Evolutionary conservation across 2,888 invertebrate species (phyloP).

Genomic region (Drosophila kuntzei): DNA sequence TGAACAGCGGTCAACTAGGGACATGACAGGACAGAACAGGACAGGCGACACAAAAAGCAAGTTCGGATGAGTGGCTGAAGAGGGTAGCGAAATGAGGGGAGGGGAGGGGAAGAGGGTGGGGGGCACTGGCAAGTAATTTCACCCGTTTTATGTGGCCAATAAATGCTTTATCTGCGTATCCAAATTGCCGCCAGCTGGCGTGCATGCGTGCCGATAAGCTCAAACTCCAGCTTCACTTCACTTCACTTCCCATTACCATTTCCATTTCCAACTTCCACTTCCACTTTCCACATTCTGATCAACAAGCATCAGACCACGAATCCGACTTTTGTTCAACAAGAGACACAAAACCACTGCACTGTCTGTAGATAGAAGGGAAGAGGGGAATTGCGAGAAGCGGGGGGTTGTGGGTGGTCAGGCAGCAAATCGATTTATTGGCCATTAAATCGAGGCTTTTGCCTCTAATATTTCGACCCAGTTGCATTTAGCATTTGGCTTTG

Average conservation of each 20-base stretch:
- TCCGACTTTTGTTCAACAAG: slow-evolving; percentile 14
- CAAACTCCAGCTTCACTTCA: slow-evolving; percentile 18
- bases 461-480: slow-evolving; percentile 69
- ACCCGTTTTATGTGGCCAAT: slow-evolving; percentile 79
- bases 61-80: slow-evolving; percentile 10
- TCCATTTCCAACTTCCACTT: background rate
- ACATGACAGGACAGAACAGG: slow-evolving; percentile 3
- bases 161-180: slow-evolving; percentile 80
- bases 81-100: background rate
- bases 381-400: background rate
- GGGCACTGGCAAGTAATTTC: slow-evolving; percentile 61
- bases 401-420: slow-evolving; percentile 14
- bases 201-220: slow-evolving; percentile 76
- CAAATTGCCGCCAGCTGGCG: slow-evolving; percentile 78
- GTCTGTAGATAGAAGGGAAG: slow-evolving; percentile 25
- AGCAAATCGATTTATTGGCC: slow-evolving; percentile 78
- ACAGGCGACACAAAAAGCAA: slow-evolving; percentile 23
- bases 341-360: slow-evolving; percentile 42
- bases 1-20: slow-evolving; percentile 32
- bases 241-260: slow-evolving; percentile 8
- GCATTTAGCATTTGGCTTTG: slow-evolving; percentile 65
- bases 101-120: background rate
- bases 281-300: slow-evolving; percentile 1
- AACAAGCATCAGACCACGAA: slow-evolving; percentile 6
- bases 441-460: slow-evolving; percentile 69